A percentile compares a stretch with the other conserved stretches of the same genome.
phyloP scores from a whole-genome alignment of 2,797 vertebrate genomes.

The Eurystomus glaucurus region DNA sequence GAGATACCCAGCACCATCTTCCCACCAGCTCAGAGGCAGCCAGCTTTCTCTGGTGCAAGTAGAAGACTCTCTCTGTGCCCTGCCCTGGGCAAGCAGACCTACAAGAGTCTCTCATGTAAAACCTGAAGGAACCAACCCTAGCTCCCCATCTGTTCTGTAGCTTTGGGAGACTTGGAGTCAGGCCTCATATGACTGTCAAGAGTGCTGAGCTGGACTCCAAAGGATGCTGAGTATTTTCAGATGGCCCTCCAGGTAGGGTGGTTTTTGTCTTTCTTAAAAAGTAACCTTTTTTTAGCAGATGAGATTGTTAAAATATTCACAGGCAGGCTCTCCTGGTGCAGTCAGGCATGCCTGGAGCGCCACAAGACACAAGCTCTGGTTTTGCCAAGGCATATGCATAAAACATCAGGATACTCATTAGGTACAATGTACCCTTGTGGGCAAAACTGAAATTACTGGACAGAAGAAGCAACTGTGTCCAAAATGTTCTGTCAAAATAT shows the following conservation, averaged over 20 bases:
- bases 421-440: background rate
- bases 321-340: background rate
- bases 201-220: background rate
- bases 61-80: background rate
- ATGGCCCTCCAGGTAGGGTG: rapidly evolving
- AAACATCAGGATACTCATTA: background rate
- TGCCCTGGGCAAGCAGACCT: background rate
- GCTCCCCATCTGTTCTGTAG: background rate
- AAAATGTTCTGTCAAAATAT: background rate
- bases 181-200: background rate
- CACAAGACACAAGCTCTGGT: background rate
- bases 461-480: background rate
- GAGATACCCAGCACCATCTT: rapidly evolving
- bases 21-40: rapidly evolving
- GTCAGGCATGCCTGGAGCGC: background rate
- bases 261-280: background rate
- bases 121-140: background rate
- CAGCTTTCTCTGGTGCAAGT: background rate
- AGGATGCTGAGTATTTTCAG: background rate
- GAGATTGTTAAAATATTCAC: background rate
- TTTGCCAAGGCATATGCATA: background rate
- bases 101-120: background rate
- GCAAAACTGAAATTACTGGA: background rate
- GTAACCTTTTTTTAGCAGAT: background rate
- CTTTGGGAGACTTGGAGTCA: background rate